Evolutionary conservation across 2,797 vertebrate genomes (phyloP), one percentile per base, ranked within the genome.

Genomic region (Pseudomugil tenellus): DNA sequence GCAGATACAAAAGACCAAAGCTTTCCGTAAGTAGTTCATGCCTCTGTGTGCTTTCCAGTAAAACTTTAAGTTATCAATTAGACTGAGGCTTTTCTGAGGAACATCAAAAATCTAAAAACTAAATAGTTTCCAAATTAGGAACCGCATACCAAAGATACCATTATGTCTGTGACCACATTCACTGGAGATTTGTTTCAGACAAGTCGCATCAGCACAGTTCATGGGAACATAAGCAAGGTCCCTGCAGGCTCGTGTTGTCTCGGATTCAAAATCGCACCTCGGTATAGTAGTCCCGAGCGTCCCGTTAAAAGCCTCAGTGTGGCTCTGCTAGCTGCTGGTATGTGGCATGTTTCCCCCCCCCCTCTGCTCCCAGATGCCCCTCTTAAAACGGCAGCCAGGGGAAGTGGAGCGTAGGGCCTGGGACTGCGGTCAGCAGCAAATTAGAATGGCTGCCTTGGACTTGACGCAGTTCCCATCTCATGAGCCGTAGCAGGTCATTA

Each of bases 361-460:
- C 58, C 74, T 58, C 63, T 7, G 21, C 77, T 86, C 83, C 90
- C 87, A 88, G 72, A 82, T 86, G 87, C 82, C 81, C 67, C 87
- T 85, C 77, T 89, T 88, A 84, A 89, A 91, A 81, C 63, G 48
- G 72, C 72, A 81, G 85, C 71, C 68, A 32, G 73, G 77, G 76
- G 79, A 74, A 74, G 77, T 83, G 72, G 73, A 86, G 84, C 51
- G 28, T 63, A 74, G 79, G 79, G 73, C 73, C 66, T 37, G 67
- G 76, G 81, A 87, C 80, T 77, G 87, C 63, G 85, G 88, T 88
- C 83, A 82, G 83, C 75, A 65, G 81, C 81, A 87, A 92, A 92
- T 91, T 89, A 92, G 79, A 89, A 70, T 73, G 82, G 66, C 88
- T 89, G 84, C 81, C 80, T 91, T 68, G 81, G 84, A 88, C 79